Evolutionary conservation across 2,888 invertebrate species (phyloP).

Genomic region (Smittia sp.): DNA sequence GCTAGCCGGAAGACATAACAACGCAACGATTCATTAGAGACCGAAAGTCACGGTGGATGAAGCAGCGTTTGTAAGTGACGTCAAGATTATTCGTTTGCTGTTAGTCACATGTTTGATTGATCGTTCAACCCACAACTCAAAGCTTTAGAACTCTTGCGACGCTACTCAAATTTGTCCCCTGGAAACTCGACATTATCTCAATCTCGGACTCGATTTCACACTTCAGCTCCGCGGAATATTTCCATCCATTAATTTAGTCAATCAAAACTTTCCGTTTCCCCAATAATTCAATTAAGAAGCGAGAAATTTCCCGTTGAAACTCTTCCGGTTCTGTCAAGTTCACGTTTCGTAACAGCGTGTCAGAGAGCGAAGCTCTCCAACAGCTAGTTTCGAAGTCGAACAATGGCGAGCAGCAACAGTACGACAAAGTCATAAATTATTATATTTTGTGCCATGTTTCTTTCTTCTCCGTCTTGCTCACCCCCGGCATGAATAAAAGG

Average conservation of each 20-base stretch:
- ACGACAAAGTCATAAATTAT: slow-evolving; percentile 22
- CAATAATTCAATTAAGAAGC: background rate
- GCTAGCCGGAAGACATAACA: background rate
- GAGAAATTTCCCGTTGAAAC: background rate
- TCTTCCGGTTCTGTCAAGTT: background rate
- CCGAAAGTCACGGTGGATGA: no score
- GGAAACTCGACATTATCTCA: background rate
- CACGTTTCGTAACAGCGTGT: background rate
- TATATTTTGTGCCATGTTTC: background rate
- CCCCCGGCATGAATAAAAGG: background rate
- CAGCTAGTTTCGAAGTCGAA: background rate
- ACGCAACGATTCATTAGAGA: background rate
- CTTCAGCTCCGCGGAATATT: background rate
- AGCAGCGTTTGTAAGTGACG: background rate
- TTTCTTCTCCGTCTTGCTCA: background rate
- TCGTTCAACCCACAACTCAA: no score
- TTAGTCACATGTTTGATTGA: no score
- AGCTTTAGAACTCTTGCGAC: no score
- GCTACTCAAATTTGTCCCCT: no score
- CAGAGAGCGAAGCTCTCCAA: no score
- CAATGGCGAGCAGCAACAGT: slow-evolving; percentile 16
- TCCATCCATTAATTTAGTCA: background rate
- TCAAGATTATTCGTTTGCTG: no score
- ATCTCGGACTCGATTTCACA: background rate
- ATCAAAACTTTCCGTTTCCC: slow-evolving; percentile 4